phyloP scores from a whole-genome alignment of 2,113 vertebrate species.

The Varanus komodoensis region DNA sequence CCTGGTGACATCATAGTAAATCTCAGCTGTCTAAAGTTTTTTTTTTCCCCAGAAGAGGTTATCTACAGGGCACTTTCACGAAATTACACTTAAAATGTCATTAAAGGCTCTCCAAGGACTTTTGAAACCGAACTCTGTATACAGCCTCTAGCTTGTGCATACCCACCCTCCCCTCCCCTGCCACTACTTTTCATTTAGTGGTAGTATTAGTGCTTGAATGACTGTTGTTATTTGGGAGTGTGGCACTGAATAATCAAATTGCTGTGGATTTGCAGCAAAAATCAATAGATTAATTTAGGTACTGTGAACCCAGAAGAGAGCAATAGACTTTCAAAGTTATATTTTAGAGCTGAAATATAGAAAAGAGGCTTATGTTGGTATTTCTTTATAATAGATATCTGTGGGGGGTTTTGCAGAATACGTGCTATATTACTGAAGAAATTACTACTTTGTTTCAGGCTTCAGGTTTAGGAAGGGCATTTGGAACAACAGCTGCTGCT shows the following conservation, averaged over 20 bases:
- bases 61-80: slow-evolving; percentile 61
- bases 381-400: neutral
- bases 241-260: slow-evolving; percentile 29
- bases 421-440: neutral
- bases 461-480: neutral
- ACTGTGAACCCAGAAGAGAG: neutral
- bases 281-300: neutral
- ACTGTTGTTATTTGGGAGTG: slow-evolving; percentile 1
- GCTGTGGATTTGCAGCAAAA: neutral
- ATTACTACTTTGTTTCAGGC: neutral
- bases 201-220: neutral
- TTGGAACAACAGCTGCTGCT: neutral
- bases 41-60: slow-evolving; percentile 64
- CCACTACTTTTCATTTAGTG: slow-evolving; percentile 31
- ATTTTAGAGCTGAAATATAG: neutral
- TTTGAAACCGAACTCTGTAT: slow-evolving; percentile 37
- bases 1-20: slow-evolving; percentile 69
- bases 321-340: neutral
- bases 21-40: slow-evolving; percentile 62
- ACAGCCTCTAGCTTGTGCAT: slow-evolving; percentile 31
- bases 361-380: neutral
- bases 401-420: neutral
- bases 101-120: slow-evolving; percentile 40
- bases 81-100: slow-evolving; percentile 55
- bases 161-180: neutral